These are phyloP conservation scores for Leucophenga varia DNA, from an alignment of 1,140 invertebrate species.

Conservation along the genomic window DNA sequence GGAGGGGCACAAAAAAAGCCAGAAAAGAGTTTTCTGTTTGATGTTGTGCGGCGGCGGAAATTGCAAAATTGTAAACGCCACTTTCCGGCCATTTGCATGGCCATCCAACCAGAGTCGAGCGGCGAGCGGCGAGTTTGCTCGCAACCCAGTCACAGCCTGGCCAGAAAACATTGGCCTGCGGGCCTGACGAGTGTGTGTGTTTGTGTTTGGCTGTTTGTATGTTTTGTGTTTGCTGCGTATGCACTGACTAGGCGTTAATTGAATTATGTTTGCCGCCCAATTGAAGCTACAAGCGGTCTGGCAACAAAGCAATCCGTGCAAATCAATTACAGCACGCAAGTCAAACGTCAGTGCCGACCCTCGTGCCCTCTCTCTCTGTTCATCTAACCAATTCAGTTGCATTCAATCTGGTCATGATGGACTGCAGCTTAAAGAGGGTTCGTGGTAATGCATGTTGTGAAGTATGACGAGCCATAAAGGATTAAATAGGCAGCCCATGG, in stretches of 20 bases:
- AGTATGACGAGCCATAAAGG: too few relatives aligned
- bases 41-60: conserved; percentile 44
- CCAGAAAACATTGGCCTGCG: conserved; percentile 4
- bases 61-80: conserved; percentile 49
- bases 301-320: conserved; percentile 16
- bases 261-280: conserved; percentile 51
- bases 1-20: conserved; percentile 6
- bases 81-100: conserved; percentile 42
- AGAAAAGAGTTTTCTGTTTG: conserved; percentile 37
- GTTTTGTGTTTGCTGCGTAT: conserved; percentile 16
- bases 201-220: conserved; percentile 5
- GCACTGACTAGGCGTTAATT: conserved; percentile 42
- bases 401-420: too few relatives aligned
- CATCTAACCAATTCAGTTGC: too few relatives aligned
- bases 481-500: too few relatives aligned
- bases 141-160: too few relatives aligned
- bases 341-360: conserved; percentile 8
- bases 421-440: too few relatives aligned
- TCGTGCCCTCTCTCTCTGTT: too few relatives aligned
- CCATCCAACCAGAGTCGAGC: too few relatives aligned
- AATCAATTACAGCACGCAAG: conserved; percentile 8
- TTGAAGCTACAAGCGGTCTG: conserved; percentile 24
- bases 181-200: conserved; percentile 8
- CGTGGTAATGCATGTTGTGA: too few relatives aligned
- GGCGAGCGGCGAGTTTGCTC: too few relatives aligned